These are phyloP conservation scores for Folsomia candida DNA, from an alignment of 2,888 invertebrate species.

Conservation along the genomic window DNA sequence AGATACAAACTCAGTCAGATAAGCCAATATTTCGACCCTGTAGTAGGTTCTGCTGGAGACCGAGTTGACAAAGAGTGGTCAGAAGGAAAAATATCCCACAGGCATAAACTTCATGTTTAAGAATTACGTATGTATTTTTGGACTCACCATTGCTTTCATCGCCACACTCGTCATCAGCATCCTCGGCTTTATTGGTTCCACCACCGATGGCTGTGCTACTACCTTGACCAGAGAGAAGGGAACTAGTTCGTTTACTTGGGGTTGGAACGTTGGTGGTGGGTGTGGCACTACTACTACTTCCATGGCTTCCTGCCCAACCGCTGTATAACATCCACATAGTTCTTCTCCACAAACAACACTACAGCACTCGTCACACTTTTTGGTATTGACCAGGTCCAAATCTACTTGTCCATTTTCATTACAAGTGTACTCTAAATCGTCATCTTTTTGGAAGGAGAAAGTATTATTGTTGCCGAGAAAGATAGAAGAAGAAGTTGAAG, in stretches of 20 bases:
- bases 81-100: too few species aligned
- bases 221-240: background rate
- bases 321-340: conserved; percentile 40
- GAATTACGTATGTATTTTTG: background rate
- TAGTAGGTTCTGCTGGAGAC: too few species aligned
- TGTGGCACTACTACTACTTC: conserved; percentile 16
- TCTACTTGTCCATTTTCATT: background rate
- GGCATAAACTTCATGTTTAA: too few species aligned
- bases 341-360: background rate
- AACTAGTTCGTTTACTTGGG: background rate
- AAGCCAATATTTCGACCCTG: too few species aligned
- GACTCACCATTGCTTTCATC: background rate
- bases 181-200: background rate
- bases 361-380: background rate
- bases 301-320: conserved; percentile 40
- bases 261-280: background rate
- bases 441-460: background rate
- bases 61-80: too few species aligned
- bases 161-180: background rate
- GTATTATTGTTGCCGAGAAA: background rate
- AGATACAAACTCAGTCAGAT: too few species aligned
- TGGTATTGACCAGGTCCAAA: background rate
- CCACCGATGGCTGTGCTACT: background rate
- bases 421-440: background rate
- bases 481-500: background rate